Percentiles rank a stretch among this genome's conserved stretches.
Conservation (phyloP, 2,888 invertebrate species). For the Stenodema calcarata region DNA sequence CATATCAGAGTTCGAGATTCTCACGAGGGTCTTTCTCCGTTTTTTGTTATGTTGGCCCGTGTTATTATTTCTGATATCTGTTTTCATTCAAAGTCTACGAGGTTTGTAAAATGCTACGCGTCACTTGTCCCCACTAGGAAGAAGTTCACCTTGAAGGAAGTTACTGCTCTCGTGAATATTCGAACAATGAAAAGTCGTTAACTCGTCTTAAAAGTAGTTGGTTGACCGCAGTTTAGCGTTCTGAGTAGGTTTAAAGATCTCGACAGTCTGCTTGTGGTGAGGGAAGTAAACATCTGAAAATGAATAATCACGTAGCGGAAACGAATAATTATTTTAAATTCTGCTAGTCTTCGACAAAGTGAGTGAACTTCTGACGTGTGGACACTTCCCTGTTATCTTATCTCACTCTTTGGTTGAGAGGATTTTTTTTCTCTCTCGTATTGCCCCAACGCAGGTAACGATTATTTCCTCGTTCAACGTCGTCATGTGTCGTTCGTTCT, state of each 20-base stretch:
- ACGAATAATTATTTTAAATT: neutral
- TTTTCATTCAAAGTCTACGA: too few relatives aligned
- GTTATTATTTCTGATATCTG: too few relatives aligned
- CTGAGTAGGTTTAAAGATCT: neutral
- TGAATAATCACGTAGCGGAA: neutral
- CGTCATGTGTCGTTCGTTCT: neutral
- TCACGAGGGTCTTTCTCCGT: too few relatives aligned
- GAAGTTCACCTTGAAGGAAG: neutral
- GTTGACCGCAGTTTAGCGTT: too few relatives aligned
- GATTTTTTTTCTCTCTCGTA: neutral
- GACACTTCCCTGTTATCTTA: neutral
- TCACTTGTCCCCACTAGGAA: too few relatives aligned
- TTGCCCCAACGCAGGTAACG: neutral
- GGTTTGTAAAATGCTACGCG: too few relatives aligned
- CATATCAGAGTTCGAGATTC: too few relatives aligned
- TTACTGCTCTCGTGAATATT: neutral
- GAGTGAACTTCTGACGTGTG: neutral
- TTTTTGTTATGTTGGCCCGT: too few relatives aligned
- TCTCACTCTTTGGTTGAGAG: neutral
- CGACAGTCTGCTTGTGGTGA: neutral
- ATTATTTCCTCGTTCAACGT: neutral
- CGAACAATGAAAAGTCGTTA: neutral
- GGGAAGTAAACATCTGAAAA: slow-evolving; percentile 26
- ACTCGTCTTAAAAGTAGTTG: neutral
- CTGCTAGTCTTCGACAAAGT: neutral